Base-by-base conservation (phyloP, 2,888 invertebrate genomes). In the Balanococcus diminutus region DNA sequence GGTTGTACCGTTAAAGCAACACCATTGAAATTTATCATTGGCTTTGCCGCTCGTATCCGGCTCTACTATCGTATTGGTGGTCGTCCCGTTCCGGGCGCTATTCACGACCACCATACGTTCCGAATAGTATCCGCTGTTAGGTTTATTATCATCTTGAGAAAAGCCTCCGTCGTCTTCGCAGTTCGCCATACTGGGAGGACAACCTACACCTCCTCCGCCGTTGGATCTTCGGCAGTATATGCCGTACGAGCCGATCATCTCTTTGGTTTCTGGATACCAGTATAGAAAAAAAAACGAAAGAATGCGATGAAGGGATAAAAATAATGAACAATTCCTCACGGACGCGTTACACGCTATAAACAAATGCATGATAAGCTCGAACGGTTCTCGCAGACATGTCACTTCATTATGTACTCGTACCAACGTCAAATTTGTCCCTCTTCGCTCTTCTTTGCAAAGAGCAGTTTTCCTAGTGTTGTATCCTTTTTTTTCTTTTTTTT, bases 201-300 rank as follows among this genome's bases (percentile, higher is more conserved):
- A n/a, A 5, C 19, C 32, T 79, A 19, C 75, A 14, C 19, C 32
- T 0, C 19, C 32, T 79, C 36, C 75, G 19, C 42, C 32, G 14
- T 28, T 42, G 2, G 56, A 9, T 16, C 84, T 72, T 42, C 85
- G 28, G 72, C 85, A 85, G 85, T 85, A 85, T 16, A 85, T 46
- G 1, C 85, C 85, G 28, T 85, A 85, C 75, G 85, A 85, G 32
- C 85, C 85, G 75, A 85, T 85, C 85, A 85, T 85, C 42, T 85
- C 85, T 42, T 85, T 85, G 79, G 85, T 85, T 46, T 85, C 85
- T 85, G 28, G 6, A 72, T 14, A 36, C 11, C 6, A 22, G 31
- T 9, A 75, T 16, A 79, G 36, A 79, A 36, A 79, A 9, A 79
- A 79, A 79, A 36, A 79, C 14, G n/a, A 72, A 31, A 16, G 28